Evolutionary conservation across 2,113 vertebrate species (phyloP).

Genomic region (Stigmatopora nigra): DNA sequence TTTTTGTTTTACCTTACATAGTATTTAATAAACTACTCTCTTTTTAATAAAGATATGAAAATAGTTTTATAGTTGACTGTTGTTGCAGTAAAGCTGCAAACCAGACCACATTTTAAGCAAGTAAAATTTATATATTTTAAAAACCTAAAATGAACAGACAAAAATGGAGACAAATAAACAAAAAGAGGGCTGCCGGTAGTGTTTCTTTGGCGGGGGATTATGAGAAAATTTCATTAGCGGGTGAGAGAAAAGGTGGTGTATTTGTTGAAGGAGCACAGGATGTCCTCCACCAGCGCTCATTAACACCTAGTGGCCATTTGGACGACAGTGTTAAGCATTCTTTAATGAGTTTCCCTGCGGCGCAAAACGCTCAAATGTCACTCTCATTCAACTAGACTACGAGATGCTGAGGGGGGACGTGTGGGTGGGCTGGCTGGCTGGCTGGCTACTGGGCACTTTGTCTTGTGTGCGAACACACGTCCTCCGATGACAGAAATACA

Average conservation of each 20-base stretch:
- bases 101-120: too few species aligned
- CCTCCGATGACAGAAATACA: slow-evolving; percentile 12
- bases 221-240: background rate
- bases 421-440: too few species aligned
- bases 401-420: slow-evolving; percentile 29
- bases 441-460: background rate
- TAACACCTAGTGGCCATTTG: slow-evolving; percentile 60
- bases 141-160: too few species aligned
- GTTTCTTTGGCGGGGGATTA: background rate
- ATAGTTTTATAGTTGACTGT: too few species aligned
- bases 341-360: slow-evolving; percentile 63
- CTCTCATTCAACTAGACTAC: slow-evolving; percentile 54
- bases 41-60: too few species aligned
- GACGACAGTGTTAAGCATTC: slow-evolving; percentile 62
- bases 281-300: slow-evolving; percentile 48
- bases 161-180: too few species aligned
- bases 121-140: too few species aligned
- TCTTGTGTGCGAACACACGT: background rate
- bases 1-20: too few species aligned
- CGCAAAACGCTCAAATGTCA: slow-evolving; percentile 61
- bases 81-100: too few species aligned
- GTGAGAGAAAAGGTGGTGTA: background rate
- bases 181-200: too few species aligned
- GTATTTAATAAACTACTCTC: too few species aligned
- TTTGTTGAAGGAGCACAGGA: background rate